phyloP scores from a whole-genome alignment of 2,797 vertebrate genomes.

The Phataginus tetradactyla region DNA sequence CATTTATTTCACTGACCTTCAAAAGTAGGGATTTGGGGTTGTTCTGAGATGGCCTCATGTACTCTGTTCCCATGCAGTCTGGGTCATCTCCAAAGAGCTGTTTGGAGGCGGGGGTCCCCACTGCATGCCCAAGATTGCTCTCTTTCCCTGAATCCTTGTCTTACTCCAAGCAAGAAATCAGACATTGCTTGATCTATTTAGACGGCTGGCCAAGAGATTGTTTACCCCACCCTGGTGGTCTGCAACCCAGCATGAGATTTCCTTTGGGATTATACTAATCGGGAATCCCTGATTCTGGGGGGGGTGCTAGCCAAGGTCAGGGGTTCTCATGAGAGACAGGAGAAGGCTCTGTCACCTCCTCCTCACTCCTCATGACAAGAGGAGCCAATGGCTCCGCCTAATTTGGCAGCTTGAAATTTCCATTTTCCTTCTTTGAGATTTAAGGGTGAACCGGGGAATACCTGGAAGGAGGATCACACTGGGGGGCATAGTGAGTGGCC shows the following conservation, averaged over 20 bases:
- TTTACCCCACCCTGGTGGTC: background rate
- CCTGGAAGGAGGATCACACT: background rate
- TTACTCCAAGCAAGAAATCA: background rate
- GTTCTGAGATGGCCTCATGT: slow-evolving; percentile 46
- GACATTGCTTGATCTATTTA: background rate
- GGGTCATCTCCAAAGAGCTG: slow-evolving; percentile 49
- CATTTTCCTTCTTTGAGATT: background rate
- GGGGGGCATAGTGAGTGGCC: background rate
- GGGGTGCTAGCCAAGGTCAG: background rate
- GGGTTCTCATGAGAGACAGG: background rate
- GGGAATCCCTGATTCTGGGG: background rate
- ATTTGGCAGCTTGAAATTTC: background rate
- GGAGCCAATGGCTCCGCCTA: background rate
- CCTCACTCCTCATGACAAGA: background rate
- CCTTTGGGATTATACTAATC: background rate
- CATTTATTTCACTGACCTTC: background rate
- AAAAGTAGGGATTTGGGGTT: background rate
- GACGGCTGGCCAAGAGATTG: background rate
- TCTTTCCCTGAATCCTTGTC: slow-evolving; percentile 8
- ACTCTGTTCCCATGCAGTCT: slow-evolving; percentile 2
- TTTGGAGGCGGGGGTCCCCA: background rate
- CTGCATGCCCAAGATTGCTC: background rate
- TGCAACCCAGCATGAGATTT: background rate
- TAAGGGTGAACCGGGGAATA: background rate
- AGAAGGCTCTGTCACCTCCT: background rate